Evolutionary conservation across 2,888 invertebrate genomes (phyloP).

Genomic region (Tenodera sinensis): DNA sequence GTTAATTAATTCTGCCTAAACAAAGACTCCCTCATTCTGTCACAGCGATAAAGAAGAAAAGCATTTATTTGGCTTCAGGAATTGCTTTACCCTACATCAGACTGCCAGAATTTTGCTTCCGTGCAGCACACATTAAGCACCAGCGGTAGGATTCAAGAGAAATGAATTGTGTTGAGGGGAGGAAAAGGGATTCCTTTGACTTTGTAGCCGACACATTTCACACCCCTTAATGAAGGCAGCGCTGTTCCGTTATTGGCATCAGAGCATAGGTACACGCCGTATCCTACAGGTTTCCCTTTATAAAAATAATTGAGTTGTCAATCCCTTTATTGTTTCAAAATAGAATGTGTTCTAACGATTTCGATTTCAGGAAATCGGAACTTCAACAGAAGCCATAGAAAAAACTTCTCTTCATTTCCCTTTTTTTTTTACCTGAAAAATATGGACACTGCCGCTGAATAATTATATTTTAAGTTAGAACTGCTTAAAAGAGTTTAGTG

Average conservation of each 20-base stretch:
- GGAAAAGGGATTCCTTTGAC: background rate
- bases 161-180: background rate
- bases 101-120: background rate
- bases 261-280: background rate
- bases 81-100: background rate
- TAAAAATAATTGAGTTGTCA: background rate
- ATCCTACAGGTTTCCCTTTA: background rate
- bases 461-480: no score
- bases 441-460: no score
- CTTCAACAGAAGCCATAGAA: background rate
- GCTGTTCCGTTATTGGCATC: background rate
- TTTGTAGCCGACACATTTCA: background rate
- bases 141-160: background rate
- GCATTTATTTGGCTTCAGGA: background rate
- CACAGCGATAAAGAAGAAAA: background rate
- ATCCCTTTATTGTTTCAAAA: background rate
- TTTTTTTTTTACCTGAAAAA: no score
- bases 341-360: background rate
- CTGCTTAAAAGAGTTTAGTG: no score
- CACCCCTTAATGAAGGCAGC: background rate
- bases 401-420: background rate
- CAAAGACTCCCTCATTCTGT: background rate
- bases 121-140: background rate
- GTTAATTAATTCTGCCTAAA: background rate
- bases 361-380: background rate